Evolutionary conservation across 2,797 vertebrate species (phyloP).

Genomic region (Telmatherina bonti): DNA sequence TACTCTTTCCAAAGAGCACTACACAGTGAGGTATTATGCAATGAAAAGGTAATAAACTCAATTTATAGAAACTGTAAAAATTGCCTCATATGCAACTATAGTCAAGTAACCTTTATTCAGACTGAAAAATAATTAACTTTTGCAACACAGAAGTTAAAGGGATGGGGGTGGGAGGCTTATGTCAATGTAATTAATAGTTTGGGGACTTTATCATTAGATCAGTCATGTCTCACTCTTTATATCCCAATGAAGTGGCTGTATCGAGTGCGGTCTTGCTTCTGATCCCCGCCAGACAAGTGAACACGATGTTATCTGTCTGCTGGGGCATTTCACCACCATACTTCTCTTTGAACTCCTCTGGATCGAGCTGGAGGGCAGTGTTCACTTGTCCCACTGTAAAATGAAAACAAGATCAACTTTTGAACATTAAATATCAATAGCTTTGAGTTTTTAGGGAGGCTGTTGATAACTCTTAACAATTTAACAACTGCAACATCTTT

Average conservation of each 20-base stretch:
- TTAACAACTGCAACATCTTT: not conserved
- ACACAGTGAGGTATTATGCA: conserved; percentile 23
- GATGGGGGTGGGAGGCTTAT: not conserved
- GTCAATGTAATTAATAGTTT: not conserved
- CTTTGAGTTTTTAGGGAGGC: not conserved
- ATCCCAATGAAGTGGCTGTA: conserved; percentile 87
- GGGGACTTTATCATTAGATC: not conserved
- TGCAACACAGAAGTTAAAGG: not conserved
- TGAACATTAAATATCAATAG: not conserved
- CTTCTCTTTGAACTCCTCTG: conserved; percentile 87
- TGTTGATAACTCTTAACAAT: not conserved
- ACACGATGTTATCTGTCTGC: conserved; percentile 86
- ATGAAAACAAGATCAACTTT: conserved; percentile 12
- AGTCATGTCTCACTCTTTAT: conserved; percentile 83
- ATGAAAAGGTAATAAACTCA: conserved; percentile 20
- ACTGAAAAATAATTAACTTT: not conserved
- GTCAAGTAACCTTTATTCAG: conserved; percentile 5
- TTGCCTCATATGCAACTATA: not conserved
- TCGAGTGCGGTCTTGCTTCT: conserved; percentile 88
- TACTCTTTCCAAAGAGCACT: conserved; percentile 11
- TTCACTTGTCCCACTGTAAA: conserved; percentile 88
- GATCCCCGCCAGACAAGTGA: conserved; percentile 90
- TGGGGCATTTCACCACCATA: conserved; percentile 88
- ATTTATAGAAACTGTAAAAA: not conserved
- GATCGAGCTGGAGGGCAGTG: conserved; percentile 87